Evolutionary conservation across 2,888 invertebrate species (phyloP), one percentile per base, ranked within the genome.

Genomic region (Amphipyra tragopoginis): DNA sequence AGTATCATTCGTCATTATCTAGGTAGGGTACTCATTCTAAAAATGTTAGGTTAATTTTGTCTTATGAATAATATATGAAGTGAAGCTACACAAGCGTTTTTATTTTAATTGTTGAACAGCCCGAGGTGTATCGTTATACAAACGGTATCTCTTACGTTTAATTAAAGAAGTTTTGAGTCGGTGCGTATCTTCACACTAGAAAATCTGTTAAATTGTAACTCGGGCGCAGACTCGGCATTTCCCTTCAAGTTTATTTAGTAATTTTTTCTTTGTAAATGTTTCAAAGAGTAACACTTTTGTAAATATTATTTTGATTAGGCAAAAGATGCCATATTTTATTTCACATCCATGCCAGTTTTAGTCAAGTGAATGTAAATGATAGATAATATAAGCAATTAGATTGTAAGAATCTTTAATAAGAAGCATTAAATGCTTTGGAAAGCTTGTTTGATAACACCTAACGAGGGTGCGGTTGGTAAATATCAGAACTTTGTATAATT

Each of bases 271-370:
- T 40, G 15, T 55, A 58, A 48, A 50, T 54, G 38, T 48, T 51
- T 55, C 15, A 13, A 48, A 42, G 51, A 36, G 11, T 62, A 38
- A 42, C 21, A 38, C 26, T 56, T 57, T 60, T 78, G 78, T 78
- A 78, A 56, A 78, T 78, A 78, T 71, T 72, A 74, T 70, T 75
- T 80, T 72, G 26, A 65, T 59, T 67, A 50, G 66, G 80, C 70
- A 68, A 65, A 45, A 58, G 52, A 64, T 60, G 72, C 71, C 78
- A 79, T 77, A 71, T 77, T 77, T 49, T 51, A 54, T 79, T 69
- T 67, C 45, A 43, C 48, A 61, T 54, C 57, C 60, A 64, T 68
- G 75, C 39, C 71, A 63, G 50, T 49, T 57, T 63, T 77, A 77
- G 77, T 77, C 77, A 77, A 53, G 44, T 60, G 65, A 70, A 60